A percentile compares a stretch with the other conserved stretches of the same genome.
Evolutionary conservation across 2,797 vertebrate genomes (phyloP).

Genomic region (Muraenolepis orangiensis): DNA sequence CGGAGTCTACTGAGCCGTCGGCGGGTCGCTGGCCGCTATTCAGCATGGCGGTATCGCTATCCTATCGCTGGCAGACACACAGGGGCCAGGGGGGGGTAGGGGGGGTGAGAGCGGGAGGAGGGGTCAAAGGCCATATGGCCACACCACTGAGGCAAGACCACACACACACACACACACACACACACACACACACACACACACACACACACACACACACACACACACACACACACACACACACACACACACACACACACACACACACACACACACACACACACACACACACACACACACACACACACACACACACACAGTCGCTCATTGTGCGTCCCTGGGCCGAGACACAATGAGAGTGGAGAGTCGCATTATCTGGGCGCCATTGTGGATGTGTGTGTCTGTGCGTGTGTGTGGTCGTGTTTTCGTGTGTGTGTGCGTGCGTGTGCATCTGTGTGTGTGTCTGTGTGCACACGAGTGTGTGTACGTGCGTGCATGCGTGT

Average conservation of each 20-base stretch:
- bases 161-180: too few relatives aligned
- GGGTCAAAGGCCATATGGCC: constrained; percentile 73
- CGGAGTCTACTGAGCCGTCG: constrained; percentile 57
- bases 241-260: background rate
- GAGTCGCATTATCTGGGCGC: constrained; percentile 54
- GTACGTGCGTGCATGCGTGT: constrained; percentile 9
- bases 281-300: background rate
- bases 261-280: too few relatives aligned
- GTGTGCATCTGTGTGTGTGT: constrained; percentile 22
- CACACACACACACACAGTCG: constrained; percentile 47
- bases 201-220: constrained; percentile 49
- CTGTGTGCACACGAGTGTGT: background rate
- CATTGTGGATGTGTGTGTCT: constrained; percentile 39
- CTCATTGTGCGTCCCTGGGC: constrained; percentile 54
- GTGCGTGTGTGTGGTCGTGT: constrained; percentile 1
- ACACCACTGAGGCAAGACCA: constrained; percentile 53
- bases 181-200: background rate
- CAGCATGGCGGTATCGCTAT: constrained; percentile 60
- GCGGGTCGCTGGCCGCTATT: constrained; percentile 59
- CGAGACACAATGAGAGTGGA: constrained; percentile 56
- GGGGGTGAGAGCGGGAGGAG: constrained; percentile 41
- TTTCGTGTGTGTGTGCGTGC: background rate
- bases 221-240: too few relatives aligned
- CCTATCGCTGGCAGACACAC: constrained; percentile 62
- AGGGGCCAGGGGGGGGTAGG: constrained; percentile 39